Evolutionary conservation across 92 coral and sea anemone genomes (phyloP).

Genomic region (Epizoanthus scotinus): DNA sequence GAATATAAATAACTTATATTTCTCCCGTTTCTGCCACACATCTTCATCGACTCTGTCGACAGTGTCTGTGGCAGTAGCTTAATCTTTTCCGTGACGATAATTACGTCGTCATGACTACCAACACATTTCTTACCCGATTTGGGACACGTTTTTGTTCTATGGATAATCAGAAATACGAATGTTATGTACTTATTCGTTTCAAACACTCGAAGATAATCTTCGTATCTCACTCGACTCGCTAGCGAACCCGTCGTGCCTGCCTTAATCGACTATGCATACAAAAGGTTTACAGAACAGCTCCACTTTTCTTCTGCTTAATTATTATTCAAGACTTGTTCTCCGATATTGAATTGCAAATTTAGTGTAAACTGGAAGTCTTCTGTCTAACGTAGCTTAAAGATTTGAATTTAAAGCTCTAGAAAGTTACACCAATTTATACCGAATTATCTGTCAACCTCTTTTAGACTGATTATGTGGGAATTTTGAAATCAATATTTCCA

Average conservation of each 20-base stretch:
- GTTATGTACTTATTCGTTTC: no score
- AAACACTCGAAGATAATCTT: neutral
- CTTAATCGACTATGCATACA: neutral
- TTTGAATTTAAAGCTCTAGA: neutral
- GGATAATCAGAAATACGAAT: no score
- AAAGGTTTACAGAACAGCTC: neutral
- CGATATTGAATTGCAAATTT: slow-evolving; percentile 1
- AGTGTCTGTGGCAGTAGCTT: no score
- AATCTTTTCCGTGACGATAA: no score
- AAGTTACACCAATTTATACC: neutral
- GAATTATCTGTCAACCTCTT: neutral
- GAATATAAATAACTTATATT: no score
- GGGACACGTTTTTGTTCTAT: no score
- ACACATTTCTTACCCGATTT: no score
- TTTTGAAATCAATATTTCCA: neutral
- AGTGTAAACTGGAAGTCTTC: neutral
- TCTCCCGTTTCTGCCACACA: no score
- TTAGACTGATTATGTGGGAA: neutral
- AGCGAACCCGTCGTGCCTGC: no score
- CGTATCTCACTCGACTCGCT: neutral
- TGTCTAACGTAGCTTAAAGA: neutral
- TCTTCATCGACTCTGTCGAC: no score
- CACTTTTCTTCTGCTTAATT: neutral
- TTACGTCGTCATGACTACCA: no score
- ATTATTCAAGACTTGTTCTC: neutral